These are phyloP conservation scores for Liposcelis brunnea DNA, from an alignment of 2,888 invertebrate genomes.

Conservation along the genomic window DNA sequence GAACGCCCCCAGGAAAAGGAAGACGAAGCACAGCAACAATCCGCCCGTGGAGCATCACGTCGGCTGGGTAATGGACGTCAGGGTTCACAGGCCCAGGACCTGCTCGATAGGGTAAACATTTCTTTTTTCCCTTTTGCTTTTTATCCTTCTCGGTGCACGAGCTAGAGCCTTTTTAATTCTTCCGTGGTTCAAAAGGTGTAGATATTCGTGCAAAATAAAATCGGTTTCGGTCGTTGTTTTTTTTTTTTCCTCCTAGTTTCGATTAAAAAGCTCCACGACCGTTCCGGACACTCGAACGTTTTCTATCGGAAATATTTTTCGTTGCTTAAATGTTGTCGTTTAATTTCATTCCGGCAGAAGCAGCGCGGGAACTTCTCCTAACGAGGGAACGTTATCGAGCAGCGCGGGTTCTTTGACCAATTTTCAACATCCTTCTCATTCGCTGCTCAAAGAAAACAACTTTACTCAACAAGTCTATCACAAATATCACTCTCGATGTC, in stretches of 20 bases:
- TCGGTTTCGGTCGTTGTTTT: not conserved
- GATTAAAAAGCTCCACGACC: no score
- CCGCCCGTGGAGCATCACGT: conserved; percentile 90
- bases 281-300: no score
- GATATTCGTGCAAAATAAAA: conserved; percentile 7
- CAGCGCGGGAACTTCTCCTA: conserved; percentile 58
- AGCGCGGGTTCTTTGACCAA: conserved; percentile 68
- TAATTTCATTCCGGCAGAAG: no score
- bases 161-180: conserved; percentile 11
- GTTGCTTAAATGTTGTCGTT: no score
- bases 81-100: conserved; percentile 63
- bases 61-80: conserved; percentile 93
- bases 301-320: no score
- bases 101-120: conserved; percentile 51
- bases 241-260: no score
- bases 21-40: conserved; percentile 81
- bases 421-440: conserved; percentile 94
- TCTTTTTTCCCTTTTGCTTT: conserved; percentile 2
- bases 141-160: conserved; percentile 6
- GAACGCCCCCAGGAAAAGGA: conserved; percentile 50
- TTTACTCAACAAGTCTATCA: conserved; percentile 97
- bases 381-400: conserved; percentile 38
- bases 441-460: conserved; percentile 85
- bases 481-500: conserved; percentile 85
- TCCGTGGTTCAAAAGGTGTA: conserved; percentile 9